Evolutionary conservation across 2,113 vertebrate genomes (phyloP).

Genomic region (Sylvilagus bachmani): DNA sequence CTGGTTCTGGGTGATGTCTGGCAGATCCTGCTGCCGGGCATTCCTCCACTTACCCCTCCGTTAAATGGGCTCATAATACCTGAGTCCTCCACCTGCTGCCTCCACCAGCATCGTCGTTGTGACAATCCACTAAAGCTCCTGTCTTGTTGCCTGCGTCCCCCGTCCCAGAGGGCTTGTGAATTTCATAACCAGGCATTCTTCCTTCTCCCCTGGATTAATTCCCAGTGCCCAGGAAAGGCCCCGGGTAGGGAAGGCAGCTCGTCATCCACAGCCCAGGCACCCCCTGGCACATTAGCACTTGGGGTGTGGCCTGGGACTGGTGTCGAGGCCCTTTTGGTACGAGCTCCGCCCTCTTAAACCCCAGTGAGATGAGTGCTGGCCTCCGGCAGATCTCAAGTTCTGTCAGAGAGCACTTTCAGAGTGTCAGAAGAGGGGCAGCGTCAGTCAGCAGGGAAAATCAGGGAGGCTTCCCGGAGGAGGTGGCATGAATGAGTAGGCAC

Average conservation of each 20-base stretch:
- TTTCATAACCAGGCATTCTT: background rate
- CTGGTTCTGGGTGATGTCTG: background rate
- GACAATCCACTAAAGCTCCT: background rate
- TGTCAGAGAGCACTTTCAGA: background rate
- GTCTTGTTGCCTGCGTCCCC: background rate
- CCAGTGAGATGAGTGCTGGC: background rate
- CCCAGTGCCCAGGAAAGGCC: background rate
- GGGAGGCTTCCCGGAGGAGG: constrained; percentile 34
- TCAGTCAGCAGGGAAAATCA: background rate
- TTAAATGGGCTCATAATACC: background rate
- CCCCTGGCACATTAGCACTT: background rate
- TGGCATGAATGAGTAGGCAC: background rate
- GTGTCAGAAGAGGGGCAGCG: background rate
- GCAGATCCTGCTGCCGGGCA: background rate
- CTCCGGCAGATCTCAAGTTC: background rate
- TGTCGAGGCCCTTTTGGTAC: background rate
- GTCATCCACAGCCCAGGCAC: background rate
- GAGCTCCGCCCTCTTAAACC: background rate
- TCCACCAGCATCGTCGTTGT: background rate
- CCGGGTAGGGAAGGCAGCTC: background rate
- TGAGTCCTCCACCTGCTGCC: background rate
- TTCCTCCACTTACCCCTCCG: background rate
- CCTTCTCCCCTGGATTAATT: background rate
- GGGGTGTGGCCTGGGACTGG: background rate
- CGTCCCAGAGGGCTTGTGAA: background rate